Evolutionary conservation across 2,888 invertebrate species (phyloP).

Genomic region (Stenurella melanura): DNA sequence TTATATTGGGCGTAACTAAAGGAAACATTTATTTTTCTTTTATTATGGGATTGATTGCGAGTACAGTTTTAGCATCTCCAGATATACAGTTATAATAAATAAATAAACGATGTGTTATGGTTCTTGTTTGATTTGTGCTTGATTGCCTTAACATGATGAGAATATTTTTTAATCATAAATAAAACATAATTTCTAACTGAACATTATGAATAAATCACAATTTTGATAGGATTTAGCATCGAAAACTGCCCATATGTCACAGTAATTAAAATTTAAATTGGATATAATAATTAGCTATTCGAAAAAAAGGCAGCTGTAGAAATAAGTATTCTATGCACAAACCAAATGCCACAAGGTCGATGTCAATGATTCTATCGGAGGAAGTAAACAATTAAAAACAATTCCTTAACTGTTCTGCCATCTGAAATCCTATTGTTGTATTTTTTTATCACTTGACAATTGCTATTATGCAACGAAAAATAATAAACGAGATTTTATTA

Average conservation of each 20-base stretch:
- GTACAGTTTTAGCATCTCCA: too few species aligned
- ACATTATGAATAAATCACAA: neutral
- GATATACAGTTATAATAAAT: too few species aligned
- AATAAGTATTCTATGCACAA: conserved; percentile 3
- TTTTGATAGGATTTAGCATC: neutral
- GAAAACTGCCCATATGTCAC: neutral
- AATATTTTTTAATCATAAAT: too few species aligned
- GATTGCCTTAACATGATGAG: too few species aligned
- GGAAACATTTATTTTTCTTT: too few species aligned
- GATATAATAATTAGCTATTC: neutral
- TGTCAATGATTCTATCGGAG: conserved; percentile 4
- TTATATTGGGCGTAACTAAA: too few species aligned
- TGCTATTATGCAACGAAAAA: neutral
- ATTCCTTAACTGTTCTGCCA: conserved; percentile 2
- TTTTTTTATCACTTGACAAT: neutral
- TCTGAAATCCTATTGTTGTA: neutral
- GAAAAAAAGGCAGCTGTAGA: neutral
- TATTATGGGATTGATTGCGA: too few species aligned
- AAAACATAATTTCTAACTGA: neutral
- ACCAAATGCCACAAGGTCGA: neutral
- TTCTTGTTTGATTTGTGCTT: too few species aligned
- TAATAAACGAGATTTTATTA: neutral
- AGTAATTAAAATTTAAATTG: neutral
- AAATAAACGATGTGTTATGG: too few species aligned
- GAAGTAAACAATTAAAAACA: neutral